phyloP scores from a whole-genome alignment of 2,888 invertebrate genomes.

The Plebejus anna region DNA sequence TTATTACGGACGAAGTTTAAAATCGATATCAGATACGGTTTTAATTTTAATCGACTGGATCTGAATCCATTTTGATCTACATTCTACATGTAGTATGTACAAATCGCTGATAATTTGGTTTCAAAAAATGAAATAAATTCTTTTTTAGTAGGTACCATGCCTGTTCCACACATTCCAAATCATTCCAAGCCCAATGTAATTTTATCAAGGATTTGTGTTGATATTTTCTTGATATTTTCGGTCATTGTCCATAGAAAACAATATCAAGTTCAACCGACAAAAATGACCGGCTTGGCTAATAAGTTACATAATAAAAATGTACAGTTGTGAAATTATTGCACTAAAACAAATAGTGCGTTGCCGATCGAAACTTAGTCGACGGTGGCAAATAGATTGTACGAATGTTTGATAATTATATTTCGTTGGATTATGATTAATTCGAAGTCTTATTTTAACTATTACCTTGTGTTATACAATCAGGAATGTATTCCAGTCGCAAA shows the following conservation, averaged over 20 bases:
- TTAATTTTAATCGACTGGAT: not conserved
- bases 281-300: slow-evolving; percentile 5
- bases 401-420: not conserved
- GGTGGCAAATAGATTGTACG: slow-evolving; percentile 12
- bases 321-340: slow-evolving; percentile 22
- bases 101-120: too few species aligned
- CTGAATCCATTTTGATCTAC: too few species aligned
- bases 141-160: too few species aligned
- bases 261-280: slow-evolving; percentile 15
- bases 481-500: too few species aligned
- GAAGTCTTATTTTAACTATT: too few species aligned
- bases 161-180: too few species aligned
- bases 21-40: not conserved
- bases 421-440: not conserved
- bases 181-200: too few species aligned
- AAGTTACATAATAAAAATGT: slow-evolving; percentile 15
- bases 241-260: not conserved
- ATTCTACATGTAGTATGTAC: too few species aligned
- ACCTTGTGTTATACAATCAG: too few species aligned
- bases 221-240: too few species aligned
- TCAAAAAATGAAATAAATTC: too few species aligned
- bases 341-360: slow-evolving; percentile 26
- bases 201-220: too few species aligned
- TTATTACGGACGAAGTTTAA: not conserved
- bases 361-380: slow-evolving; percentile 14